These are phyloP conservation scores for Eurystomus glaucurus DNA, from an alignment of 2,797 vertebrate species.

Conservation along the genomic window DNA sequence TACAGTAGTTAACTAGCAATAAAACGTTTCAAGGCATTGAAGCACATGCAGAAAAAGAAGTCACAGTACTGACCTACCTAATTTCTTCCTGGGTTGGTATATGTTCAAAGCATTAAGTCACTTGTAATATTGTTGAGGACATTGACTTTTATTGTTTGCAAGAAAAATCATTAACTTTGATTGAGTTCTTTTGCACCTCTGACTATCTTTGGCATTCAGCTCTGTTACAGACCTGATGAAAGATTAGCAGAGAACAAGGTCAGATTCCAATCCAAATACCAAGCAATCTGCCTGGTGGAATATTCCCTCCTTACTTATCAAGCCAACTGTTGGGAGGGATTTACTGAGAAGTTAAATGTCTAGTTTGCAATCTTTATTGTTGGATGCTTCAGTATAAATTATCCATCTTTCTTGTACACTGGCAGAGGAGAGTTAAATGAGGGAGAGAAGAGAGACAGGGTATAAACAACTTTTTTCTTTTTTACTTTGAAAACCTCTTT, in stretches of 20 bases:
- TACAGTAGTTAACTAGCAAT: neutral
- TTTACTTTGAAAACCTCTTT: neutral
- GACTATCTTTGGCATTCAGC: neutral
- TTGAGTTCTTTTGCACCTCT: neutral
- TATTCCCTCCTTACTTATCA: neutral
- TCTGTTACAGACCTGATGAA: neutral
- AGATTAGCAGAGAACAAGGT: neutral
- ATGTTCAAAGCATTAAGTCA: neutral
- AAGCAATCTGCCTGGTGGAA: neutral
- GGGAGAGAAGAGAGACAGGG: neutral
- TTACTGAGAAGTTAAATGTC: neutral
- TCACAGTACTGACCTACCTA: neutral
- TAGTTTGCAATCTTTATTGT: neutral
- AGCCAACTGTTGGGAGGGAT: neutral
- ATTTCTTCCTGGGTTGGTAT: neutral
- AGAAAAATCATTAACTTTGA: neutral
- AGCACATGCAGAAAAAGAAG: neutral
- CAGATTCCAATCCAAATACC: neutral
- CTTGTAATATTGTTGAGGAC: neutral
- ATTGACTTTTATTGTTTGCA: neutral
- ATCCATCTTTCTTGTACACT: neutral
- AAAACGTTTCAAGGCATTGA: neutral
- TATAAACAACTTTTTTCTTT: neutral
- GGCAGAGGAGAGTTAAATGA: neutral
- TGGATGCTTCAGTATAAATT: neutral